Base-by-base conservation (phyloP, 1,140 invertebrate species). In the Caenorhabditis brenneri region DNA sequence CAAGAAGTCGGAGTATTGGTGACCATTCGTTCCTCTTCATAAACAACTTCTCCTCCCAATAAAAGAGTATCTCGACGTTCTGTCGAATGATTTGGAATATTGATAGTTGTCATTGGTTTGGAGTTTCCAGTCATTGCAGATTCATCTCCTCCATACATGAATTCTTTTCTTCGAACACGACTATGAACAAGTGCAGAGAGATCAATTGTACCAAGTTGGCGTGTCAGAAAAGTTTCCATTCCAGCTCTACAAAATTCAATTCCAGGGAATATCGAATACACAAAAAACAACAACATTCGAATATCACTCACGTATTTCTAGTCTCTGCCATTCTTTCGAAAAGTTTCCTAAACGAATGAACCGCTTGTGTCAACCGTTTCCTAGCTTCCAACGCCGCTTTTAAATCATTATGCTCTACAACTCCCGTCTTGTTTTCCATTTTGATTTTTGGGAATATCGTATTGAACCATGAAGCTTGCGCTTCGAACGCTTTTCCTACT, bases 151-250 rank as follows among this genome's bases (percentile, higher is more conserved):
- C 58, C 58, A 27, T 69, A 82, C 0, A 27, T 46, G 36, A 31
- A 51, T 16, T 82, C 81, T 31, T 74, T 65, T n/a, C 60, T 19
- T 27, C 48, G 42, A 10, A 58, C 74, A 9, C 31, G n/a, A 4
- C 22, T 46, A 29, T 83, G 69, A 27, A 24, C 82, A 79, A 16
- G 22, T 22, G 65, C 12, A 16, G 65, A 74, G 15, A 83, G 53
- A 60, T 83, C 82, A n/a, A 83, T 79, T 15, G 42, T 79, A 27
- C 82, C 82, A 2, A 74, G 31, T 39, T 65, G 65, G 10, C 60
- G 60, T 19, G 82, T 83, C 39, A 83, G n/a, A 12, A 51, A 65
- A 6, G 49, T 36, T 58, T 83, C 82, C 82, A 83, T 83, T 53
- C 82, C 82, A 15, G 78, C 69, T 10, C 81, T 83, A 39, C n/a